phyloP scores from a whole-genome alignment of 1,140 invertebrate species.

The Parasteatoda tepidariorum region DNA sequence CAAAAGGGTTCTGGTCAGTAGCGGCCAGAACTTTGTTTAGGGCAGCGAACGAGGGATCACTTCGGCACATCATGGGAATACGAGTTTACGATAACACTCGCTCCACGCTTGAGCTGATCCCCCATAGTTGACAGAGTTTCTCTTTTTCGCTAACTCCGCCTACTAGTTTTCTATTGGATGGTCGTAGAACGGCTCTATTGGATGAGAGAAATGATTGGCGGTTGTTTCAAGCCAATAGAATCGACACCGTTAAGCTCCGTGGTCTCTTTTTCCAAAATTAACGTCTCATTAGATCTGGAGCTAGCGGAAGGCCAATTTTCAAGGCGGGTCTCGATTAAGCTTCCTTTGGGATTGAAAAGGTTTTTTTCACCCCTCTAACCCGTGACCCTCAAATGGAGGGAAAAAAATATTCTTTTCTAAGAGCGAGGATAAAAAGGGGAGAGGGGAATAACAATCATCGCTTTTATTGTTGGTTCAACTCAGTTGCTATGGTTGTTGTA shows the following conservation, averaged over 20 bases:
- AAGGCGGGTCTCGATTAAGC: constrained; percentile 12
- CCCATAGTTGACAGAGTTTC: not conserved
- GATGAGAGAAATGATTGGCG: constrained; percentile 18
- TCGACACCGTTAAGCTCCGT: not conserved
- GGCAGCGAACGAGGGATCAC: constrained; percentile 44
- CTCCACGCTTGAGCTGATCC: not conserved
- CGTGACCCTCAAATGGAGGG: too few relatives aligned
- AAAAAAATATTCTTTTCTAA: too few relatives aligned
- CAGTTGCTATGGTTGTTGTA: too few relatives aligned
- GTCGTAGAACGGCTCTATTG: not conserved
- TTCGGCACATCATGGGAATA: constrained; percentile 53
- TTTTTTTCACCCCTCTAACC: not conserved
- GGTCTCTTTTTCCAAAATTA: constrained; percentile 24
- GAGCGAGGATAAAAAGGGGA: too few relatives aligned
- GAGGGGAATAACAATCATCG: too few relatives aligned
- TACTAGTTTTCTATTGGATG: not conserved
- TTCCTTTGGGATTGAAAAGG: not conserved
- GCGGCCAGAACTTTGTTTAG: constrained; percentile 65
- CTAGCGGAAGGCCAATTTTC: constrained; percentile 32
- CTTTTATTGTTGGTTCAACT: too few relatives aligned
- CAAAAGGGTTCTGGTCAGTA: constrained; percentile 62
- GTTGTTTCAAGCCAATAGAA: constrained; percentile 7
- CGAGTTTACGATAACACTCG: not conserved
- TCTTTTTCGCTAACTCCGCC: constrained; percentile 10
- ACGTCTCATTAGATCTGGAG: constrained; percentile 34